Base-by-base conservation (phyloP, 2,888 invertebrate species). In the Habrosyne pyritoides region DNA sequence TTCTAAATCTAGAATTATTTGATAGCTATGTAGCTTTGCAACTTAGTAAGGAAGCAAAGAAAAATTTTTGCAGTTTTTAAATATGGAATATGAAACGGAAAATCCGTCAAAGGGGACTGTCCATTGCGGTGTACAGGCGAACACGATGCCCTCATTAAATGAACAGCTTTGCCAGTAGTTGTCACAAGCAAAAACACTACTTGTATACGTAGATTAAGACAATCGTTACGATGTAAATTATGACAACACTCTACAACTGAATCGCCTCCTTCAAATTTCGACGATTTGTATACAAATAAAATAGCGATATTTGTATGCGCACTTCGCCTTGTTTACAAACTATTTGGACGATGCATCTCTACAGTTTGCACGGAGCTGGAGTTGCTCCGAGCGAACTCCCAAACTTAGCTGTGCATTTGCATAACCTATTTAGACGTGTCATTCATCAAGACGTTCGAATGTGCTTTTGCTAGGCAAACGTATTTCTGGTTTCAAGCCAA, bases 371-470 rank as follows among this genome's bases (percentile, higher is more conserved):
- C 42, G 42, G 62, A 63, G 60, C 63, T 58, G 18, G 8, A 42
- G 42, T 42, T 42, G 8, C 8, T 42, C 18, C 7, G 18, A 42
- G 36, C 1, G 42, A 66, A 67, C 66, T 69, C 58, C 66, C 64
- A 61, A 67, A 71, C 71, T 64, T 58, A 55, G 61, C 54, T 52
- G 60, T 58, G 55, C 69, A 81, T 86, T 86, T 81, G 72, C 85
- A 83, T 85, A 84, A 84, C 74, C 79, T 63, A 80, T 75, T 83
- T 77, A 74, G 71, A 61, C 62, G 58, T 59, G 63, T 52, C 72
- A 59, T 63, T 66, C 68, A 63, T 50, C 26, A 50, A 47, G 14
- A 56, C 56, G 58, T 52, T 64, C 49, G 53, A 55, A 54, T 49
- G 18, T 18, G 53, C 22, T 33, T 54, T 52, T 53, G 21, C 36